Evolutionary conservation across 2,113 vertebrate genomes (phyloP), one percentile per base, ranked within the genome.

Genomic region (Aramus guarauna): DNA sequence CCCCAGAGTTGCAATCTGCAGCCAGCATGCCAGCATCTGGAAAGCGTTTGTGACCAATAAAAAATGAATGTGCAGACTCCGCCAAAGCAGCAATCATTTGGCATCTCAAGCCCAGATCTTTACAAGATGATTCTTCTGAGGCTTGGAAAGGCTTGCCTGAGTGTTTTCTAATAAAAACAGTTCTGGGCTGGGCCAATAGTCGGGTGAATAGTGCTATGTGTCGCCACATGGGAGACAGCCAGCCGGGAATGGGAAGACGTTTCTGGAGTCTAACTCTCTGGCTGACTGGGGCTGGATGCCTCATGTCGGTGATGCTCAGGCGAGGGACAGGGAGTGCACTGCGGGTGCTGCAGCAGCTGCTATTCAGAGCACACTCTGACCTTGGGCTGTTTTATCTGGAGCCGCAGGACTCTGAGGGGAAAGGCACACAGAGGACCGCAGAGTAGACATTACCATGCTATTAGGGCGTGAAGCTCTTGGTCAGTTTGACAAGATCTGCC

Each of bases 21-120:
- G 96, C 95, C 95, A 97, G 97, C 84, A 89, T 97, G 97, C 97
- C 96, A 97, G 97, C 97, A 97, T 97, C 97, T 97, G 97, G 96
- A 97, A 97, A 81, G 85, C 11, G 92, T 97, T 97, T 97, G 97
- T 93, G 97, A 97, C 96, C 97, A 97, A 97, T 97, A 96, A 97
- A 95, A 96, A 93, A 97, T 93, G 97, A 97, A 97, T 97, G 96
- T 86, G 85, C 95, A 92, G 94, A 72, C 82, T 92, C 91, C 73
- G 97, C 96, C 97, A 97, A 97, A 95, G 97, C 92, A 97, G 91
- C 88, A 85, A 97, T 96, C 90, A 90, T 95, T 97, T 94, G 96
- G 95, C 96, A 93, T 96, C 76, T 91, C 85, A 60, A 94, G 89
- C 91, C 96, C 92, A 96, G 91, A 94, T 93, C 96, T 96, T 95